Base-by-base conservation (phyloP, 2,113 vertebrate genomes). In the Gymnorhina tibicen region DNA sequence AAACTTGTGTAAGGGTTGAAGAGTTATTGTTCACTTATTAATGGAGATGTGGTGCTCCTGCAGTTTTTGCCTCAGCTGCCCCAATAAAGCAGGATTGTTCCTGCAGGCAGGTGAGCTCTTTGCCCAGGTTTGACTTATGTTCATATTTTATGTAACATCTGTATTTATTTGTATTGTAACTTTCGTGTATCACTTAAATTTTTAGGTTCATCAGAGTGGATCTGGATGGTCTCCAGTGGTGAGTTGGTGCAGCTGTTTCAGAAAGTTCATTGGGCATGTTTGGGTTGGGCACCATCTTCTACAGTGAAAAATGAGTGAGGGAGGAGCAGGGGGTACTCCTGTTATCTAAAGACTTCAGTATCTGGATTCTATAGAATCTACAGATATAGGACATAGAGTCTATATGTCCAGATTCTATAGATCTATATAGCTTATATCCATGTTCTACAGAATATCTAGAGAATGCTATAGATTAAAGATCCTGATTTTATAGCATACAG, bases 151-250 rank as follows among this genome's bases (percentile, higher is more conserved):
- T 13, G 11, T 55, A 41, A 11, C 1, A 0, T 44, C 10, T 39
- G 6, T 70, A 4, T 30, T 41, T 53, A 14, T 47, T 86, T 63
- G 21, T 39, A 1, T 11, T 8, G 16, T n/a, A 59, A 22, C 8
- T 85, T 78, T 46, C 3, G 2, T 28, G 18, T 21, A 3, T 81
- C 16, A 2, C 44, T 50, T 72, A 8, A 2, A 32, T 91, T 92
- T 62, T 6, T 96, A 99, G 99, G 99, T 99, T 94, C 99, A 99
- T 93, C 99, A 99, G 97, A 99, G 99, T 49, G 99, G 99, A 9
- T 99, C 99, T 3, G 99, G 99, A 50, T 99, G 99, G 99, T 99
- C 99, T 88, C 99, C 99, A n/a, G 99, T 99, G 98, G 99, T 99
- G 94, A 99, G 99, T 97, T 44, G 39, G 16, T 46, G 20, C 30